phyloP scores from a whole-genome alignment of 2,113 vertebrate genomes.

The Acrocephalus arundinaceus region DNA sequence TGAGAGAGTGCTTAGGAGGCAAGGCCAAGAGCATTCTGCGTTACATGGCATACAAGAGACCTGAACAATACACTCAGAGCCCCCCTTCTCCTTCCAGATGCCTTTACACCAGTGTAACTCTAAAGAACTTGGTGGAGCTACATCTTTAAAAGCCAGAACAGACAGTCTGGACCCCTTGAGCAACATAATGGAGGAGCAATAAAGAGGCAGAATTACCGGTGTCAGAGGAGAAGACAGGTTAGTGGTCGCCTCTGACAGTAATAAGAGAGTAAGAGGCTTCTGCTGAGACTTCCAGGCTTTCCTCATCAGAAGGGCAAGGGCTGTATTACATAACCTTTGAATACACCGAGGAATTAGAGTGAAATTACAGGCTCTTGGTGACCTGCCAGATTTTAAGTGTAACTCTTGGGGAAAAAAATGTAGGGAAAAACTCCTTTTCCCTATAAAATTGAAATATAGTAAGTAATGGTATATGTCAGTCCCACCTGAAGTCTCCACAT shows the following conservation, averaged over 20 bases:
- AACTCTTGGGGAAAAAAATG: not conserved
- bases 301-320: not conserved
- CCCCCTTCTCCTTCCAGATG: not conserved
- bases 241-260: not conserved
- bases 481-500: slow-evolving; percentile 22
- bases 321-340: not conserved
- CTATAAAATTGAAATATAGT: slow-evolving; percentile 10
- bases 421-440: not conserved
- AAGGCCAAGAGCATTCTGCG: not conserved
- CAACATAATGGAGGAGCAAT: not conserved
- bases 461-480: not conserved
- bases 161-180: not conserved
- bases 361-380: not conserved
- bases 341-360: not conserved
- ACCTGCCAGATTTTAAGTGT: not conserved
- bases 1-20: not conserved
- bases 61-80: not conserved
- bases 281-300: not conserved
- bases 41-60: not conserved
- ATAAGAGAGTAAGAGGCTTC: not conserved
- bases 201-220: not conserved
- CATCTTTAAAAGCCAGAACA: not conserved
- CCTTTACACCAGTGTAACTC: not conserved
- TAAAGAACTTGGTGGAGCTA: not conserved
- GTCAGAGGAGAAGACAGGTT: not conserved